Evolutionary conservation across 1,140 invertebrate genomes (phyloP), one percentile per base, ranked within the genome.

Genomic region (Cyrtorhinus lividipennis): DNA sequence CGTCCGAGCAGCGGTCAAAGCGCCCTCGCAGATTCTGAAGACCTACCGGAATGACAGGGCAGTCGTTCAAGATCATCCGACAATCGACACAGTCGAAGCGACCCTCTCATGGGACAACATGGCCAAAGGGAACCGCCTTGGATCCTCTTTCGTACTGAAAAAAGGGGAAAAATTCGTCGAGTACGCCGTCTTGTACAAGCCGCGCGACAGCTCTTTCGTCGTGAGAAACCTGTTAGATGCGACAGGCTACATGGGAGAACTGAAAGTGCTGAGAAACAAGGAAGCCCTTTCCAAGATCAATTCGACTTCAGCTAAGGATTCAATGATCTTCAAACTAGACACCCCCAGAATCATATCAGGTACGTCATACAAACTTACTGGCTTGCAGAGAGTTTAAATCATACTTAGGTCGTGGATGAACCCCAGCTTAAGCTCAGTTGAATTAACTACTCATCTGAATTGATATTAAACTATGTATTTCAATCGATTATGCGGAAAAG

Each of bases 71-170:
- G 38, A 44, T n/a, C 8, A 44, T n/a, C 38, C 38, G 8, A 44
- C 38, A 13, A 26, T 62, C 10, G 62, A 57, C 2, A 20, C 22
- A 20, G 53, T 64, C 2, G 62, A 59, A 24, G 56, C 57, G 22
- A 48, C 24, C 22, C 53, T 64, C 18, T 18, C 56, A 13, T 64
- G 62, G 62, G 57, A 59, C 30, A 59, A 64, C 24, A 45, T 59
- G 3, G 12, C 25, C 5, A 2, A 20, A 12, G 57, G 38, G 1
- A 26, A 59, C 13, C 5, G 57, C 3, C 23, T 48, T n/a, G 62
- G 62, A 10, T 27, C 27, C 12, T 44, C 30, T 0, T 64, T 64
- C 38, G 24, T 64, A 1, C 38, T 64, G 10, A 59, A 64, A 30
- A 44, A 59, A 24, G 26, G 53, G 2, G 57, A 44, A 2, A 23